phyloP scores from a whole-genome alignment of 37 sponge, comb jelly and placozoan species.

The Theonella swinhoei region DNA sequence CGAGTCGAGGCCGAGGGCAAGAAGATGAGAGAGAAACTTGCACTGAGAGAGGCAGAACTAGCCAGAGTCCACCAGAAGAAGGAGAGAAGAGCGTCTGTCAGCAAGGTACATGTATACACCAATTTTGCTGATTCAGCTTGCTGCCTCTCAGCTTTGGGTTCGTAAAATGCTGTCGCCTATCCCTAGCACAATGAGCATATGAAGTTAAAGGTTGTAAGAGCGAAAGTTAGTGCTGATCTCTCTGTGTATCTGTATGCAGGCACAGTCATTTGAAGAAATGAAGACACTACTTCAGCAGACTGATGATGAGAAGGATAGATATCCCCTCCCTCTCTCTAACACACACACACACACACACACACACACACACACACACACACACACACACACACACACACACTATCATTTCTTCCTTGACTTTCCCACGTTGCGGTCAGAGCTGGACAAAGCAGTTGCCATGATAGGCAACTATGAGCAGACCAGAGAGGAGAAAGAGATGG shows the following conservation, averaged over 20 bases:
- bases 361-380: neutral
- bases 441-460: slow-evolving; percentile 33
- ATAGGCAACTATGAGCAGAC: slow-evolving; percentile 56
- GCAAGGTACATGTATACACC: neutral
- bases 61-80: slow-evolving; percentile 13
- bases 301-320: slow-evolving; percentile 31
- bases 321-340: slow-evolving; percentile 19
- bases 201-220: no score
- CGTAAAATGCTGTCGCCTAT: no score
- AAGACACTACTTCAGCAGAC: neutral
- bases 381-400: neutral
- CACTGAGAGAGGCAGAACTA: slow-evolving; percentile 14
- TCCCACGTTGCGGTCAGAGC: slow-evolving; percentile 33
- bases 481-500: slow-evolving; percentile 59
- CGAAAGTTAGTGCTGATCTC: no score
- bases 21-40: neutral
- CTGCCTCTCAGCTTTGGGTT: no score
- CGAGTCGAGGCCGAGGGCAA: neutral
- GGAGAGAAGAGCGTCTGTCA: slow-evolving; percentile 16
- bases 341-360: neutral
- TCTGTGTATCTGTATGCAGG: no score
- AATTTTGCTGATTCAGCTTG: neutral
- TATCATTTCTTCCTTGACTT: slow-evolving; percentile 44
- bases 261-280: neutral
- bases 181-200: no score